A percentile compares a stretch with the other conserved stretches of the same genome.
Evolutionary conservation across 2,888 invertebrate species (phyloP).

Genomic region (Taphrorychus bicolor): DNA sequence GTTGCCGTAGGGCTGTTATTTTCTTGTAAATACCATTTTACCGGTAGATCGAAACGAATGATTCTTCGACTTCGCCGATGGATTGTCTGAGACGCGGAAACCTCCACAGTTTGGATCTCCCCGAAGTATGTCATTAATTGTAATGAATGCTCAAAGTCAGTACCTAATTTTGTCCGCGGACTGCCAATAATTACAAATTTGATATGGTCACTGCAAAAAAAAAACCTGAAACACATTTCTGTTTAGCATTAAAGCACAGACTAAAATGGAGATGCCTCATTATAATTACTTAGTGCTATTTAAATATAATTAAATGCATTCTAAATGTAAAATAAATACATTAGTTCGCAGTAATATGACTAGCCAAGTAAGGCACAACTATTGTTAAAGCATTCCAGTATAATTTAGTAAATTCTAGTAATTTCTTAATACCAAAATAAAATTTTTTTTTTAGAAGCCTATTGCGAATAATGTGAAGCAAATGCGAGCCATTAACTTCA

Average conservation of each 20-base stretch:
- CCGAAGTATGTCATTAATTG: constrained; percentile 6
- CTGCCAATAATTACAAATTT: background rate
- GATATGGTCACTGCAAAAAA: background rate
- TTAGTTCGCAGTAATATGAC: background rate
- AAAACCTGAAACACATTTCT: too few relatives aligned
- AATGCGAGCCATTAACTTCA: background rate
- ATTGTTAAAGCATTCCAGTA: constrained; percentile 9
- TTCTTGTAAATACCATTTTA: constrained; percentile 38
- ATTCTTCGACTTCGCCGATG: constrained; percentile 7
- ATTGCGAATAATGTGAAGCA: background rate
- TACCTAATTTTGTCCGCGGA: background rate
- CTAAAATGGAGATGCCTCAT: too few relatives aligned
- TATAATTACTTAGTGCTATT: background rate
- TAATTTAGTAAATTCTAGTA: constrained; percentile 18
- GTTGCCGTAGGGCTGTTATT: constrained; percentile 25
- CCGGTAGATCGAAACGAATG: constrained; percentile 27
- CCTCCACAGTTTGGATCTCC: background rate
- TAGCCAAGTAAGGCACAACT: constrained; percentile 8
- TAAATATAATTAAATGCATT: background rate
- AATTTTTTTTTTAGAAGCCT: constrained; percentile 3
- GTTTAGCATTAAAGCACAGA: too few relatives aligned
- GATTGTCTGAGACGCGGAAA: constrained; percentile 12
- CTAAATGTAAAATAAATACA: background rate
- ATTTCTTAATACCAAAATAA: background rate
- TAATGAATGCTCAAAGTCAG: background rate